Base-by-base conservation (phyloP, 2,113 vertebrate species). In the Hydrochoerus hydrochaeris region DNA sequence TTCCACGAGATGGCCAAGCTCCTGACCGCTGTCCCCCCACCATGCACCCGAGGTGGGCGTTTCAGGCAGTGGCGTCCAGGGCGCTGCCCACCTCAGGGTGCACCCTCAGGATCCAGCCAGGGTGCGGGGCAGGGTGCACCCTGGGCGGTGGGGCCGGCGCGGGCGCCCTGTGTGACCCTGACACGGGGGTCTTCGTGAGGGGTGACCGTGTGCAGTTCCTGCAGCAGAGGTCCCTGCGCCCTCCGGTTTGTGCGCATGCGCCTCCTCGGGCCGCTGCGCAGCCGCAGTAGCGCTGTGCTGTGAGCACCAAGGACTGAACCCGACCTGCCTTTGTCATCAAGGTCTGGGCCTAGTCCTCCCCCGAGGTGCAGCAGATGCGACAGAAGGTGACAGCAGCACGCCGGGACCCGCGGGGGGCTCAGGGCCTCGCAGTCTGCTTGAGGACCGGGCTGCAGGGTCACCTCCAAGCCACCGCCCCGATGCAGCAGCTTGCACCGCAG, bases 321-420 rank as follows among this genome's bases (percentile, higher is more conserved):
- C 49, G 52, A 49, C 94, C 97, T 92, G 41, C 95, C 93, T 95
- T 81, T 96, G 88, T 97, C 95, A 98, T 97, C 97, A 30, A 99
- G 99, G 98, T 99, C 96, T 99, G 99, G 99, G 99, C 99, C 67
- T 99, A 98, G 98, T 91, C 49, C 4, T 91, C 0, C 24, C 71
- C 41, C 5, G 24, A 16, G 73, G 8, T 3, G 12, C 26, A 77
- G 73, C 24, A 13, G 71, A 26, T 1, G 24, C 11, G 86, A 78
- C 85, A 77, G 95, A 75, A 71, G 87, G 52, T 32, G 95, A 54
- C 12, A 19, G 49, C 75, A 65, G 17, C 35, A 3, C 16, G 17
- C 16, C 65, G 35, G 65, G 63, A 67, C 63, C 30, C 63, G 5
- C 16, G 54, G 96, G 30, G 16, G 78, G 38, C 44, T 82, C 60